Evolutionary conservation across 2,888 invertebrate genomes (phyloP), one percentile per base, ranked within the genome.

Genomic region (Mimachlamys varia): DNA sequence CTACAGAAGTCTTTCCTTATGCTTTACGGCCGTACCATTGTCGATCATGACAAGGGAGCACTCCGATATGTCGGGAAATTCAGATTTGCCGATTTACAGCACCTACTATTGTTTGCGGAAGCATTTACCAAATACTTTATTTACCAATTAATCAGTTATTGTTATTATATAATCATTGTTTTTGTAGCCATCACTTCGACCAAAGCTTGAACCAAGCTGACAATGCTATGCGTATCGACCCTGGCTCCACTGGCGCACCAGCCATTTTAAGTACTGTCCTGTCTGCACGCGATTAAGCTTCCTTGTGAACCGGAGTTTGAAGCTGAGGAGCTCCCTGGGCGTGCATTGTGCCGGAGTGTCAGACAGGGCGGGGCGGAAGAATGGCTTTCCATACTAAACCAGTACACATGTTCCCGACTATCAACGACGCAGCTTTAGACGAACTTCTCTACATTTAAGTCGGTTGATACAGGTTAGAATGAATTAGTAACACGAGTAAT

Each of bases 271-370:
- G 76, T 76, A 76, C 76, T 76, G 33, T 27, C 33, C 76, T 76
- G 76, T 76, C 76, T 76, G 76, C 76, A 76, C 76, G 76, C 76
- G 76, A 76, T 76, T 27, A 76, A 76, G 76, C 76, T 76, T 76
- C 76, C 7, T 76, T 27, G 27, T 27, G 33, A 76, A 27, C 76
- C 33, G 76, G 76, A 76, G 76, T 33, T 17, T 3, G 76, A 76
- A 33, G 76, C 33, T 15, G 33, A 12, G 33, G 76, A 76, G 76
- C 27, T 76, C 76, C 33, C 76, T 76, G 76, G 33, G 27, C 33
- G 27, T 33, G 76, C 22, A 33, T 76, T 76, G 12, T 22, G 33
- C 27, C 58, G 76, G 76, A 76, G 76, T 76, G 76, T 76, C 76
- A 76, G 76, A 76, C 76, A 33, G 33, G 33, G 33, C 76, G 27